These are phyloP conservation scores for Petrosia ficiformis DNA, from an alignment of 37 sponge, comb jelly and placozoan genomes.

Conservation along the genomic window DNA sequence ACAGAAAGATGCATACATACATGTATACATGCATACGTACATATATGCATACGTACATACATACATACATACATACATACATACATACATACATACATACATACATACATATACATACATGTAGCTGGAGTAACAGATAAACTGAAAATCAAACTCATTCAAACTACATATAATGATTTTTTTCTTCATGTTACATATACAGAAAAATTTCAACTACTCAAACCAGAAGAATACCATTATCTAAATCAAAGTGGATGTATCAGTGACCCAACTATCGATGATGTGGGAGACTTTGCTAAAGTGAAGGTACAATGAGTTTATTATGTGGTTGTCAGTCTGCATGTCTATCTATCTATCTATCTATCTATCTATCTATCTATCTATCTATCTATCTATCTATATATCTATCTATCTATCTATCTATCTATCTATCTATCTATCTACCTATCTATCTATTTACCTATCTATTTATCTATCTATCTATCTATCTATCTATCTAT, in stretches of 20 bases:
- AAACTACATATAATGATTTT: neutral
- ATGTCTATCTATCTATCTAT: neutral
- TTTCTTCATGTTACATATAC: neutral
- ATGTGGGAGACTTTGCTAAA: constrained; percentile 49
- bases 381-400: too few relatives aligned
- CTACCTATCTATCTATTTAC: too few relatives aligned
- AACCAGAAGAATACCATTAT: constrained; percentile 69
- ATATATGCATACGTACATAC: neutral
- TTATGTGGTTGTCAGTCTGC: neutral
- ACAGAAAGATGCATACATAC: too few relatives aligned
- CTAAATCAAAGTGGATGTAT: constrained; percentile 87
- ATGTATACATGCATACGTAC: constrained; percentile 5
- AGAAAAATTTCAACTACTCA: constrained; percentile 48
- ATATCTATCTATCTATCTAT: too few relatives aligned
- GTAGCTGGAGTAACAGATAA: neutral
- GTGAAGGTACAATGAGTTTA: constrained; percentile 8
- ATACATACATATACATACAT: neutral
- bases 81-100: neutral
- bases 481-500: too few relatives aligned
- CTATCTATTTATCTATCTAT: too few relatives aligned
- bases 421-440: too few relatives aligned
- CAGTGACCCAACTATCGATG: constrained; percentile 86
- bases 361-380: too few relatives aligned
- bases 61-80: neutral
- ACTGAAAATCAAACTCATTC: neutral